A percentile compares a stretch with the other conserved stretches of the same genome.
Evolutionary conservation across 2,113 vertebrate genomes (phyloP).

Genomic region (Cairina moschata): DNA sequence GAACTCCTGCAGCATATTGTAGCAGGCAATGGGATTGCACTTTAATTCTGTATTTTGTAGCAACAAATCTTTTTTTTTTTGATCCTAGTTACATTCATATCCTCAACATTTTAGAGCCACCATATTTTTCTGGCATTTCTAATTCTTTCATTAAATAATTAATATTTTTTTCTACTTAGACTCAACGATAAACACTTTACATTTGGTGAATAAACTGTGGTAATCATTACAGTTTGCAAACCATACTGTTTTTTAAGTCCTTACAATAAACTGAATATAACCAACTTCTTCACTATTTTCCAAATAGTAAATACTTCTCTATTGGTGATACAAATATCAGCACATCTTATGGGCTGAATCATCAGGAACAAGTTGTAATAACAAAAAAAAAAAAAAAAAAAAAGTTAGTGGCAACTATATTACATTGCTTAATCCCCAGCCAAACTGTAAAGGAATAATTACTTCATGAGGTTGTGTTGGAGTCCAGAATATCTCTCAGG

Average conservation of each 20-base stretch:
- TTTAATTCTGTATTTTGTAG: slow-evolving; percentile 10
- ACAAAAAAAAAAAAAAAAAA: neutral
- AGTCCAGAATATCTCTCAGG: neutral
- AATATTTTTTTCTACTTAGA: neutral
- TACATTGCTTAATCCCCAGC: neutral
- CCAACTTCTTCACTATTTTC: neutral
- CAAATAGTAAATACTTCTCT: neutral
- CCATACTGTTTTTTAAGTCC: neutral
- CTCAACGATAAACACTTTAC: neutral
- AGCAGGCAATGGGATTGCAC: neutral
- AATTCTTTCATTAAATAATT: neutral
- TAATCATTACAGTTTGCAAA: neutral
- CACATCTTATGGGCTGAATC: neutral
- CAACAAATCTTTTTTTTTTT: neutral
- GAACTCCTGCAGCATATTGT: neutral
- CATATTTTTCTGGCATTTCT: neutral
- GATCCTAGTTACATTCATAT: neutral
- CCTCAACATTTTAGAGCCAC: neutral
- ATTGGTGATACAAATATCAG: neutral
- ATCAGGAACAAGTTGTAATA: neutral
- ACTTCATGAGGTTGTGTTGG: neutral
- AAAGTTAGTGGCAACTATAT: neutral
- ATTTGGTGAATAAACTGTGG: neutral
- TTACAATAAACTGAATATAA: neutral
- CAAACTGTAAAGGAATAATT: neutral